phyloP scores from a whole-genome alignment of 2,797 vertebrate genomes.

The Pangasius macronema region DNA sequence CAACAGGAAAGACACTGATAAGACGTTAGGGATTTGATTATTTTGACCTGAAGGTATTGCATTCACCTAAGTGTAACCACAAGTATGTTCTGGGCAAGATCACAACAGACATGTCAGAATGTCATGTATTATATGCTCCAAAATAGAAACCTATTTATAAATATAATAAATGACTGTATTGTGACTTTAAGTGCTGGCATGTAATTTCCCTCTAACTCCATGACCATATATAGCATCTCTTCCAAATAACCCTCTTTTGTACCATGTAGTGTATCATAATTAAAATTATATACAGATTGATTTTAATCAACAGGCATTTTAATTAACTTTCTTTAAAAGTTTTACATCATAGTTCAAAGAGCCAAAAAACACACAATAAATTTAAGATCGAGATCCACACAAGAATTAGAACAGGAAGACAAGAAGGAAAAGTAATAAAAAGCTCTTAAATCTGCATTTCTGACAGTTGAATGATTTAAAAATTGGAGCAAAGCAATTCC shows the following conservation, averaged over 20 bases:
- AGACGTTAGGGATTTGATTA: slow-evolving; percentile 79
- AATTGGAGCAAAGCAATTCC: slow-evolving; percentile 52
- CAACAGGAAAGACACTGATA: slow-evolving; percentile 79
- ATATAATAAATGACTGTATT: slow-evolving; percentile 41
- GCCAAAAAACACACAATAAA: slow-evolving; percentile 23
- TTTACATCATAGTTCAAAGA: slow-evolving; percentile 26
- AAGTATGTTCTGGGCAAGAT: slow-evolving; percentile 75
- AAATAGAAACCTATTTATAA: slow-evolving; percentile 62
- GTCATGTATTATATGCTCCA: slow-evolving; percentile 68
- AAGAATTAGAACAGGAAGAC: slow-evolving; percentile 35
- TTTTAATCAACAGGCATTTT: slow-evolving; percentile 43
- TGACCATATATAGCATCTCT: slow-evolving; percentile 29
- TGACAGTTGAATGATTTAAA: slow-evolving; percentile 57
- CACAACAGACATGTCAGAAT: slow-evolving; percentile 66
- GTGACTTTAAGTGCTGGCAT: slow-evolving; percentile 51
- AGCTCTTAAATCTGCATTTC: slow-evolving; percentile 42
- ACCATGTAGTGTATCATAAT: neutral
- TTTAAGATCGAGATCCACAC: slow-evolving; percentile 11
- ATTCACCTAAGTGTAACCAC: slow-evolving; percentile 72
- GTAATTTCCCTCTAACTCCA: slow-evolving; percentile 50
- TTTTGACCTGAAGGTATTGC: slow-evolving; percentile 74
- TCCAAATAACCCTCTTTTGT: neutral
- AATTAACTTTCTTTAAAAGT: neutral
- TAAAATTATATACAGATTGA: slow-evolving; percentile 33
- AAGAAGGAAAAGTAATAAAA: slow-evolving; percentile 35